Percentiles rank a stretch among this genome's conserved stretches.
These are phyloP conservation scores for Hydroisotoma schaefferi DNA, from an alignment of 2,888 invertebrate species.

Conservation along the genomic window DNA sequence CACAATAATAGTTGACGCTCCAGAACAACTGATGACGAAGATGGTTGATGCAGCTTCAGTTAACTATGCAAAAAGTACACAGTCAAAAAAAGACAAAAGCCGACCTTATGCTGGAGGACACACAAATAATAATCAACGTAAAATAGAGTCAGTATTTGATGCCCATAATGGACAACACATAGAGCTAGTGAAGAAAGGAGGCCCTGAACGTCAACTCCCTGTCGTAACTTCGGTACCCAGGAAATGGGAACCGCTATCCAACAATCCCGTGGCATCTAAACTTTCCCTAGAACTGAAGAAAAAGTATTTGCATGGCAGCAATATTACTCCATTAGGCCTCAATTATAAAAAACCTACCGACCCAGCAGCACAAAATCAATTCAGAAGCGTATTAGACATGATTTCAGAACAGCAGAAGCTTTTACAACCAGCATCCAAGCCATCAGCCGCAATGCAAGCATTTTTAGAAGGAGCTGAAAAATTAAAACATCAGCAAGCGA, in stretches of 20 bases:
- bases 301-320: constrained; percentile 73
- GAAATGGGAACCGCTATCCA: constrained; percentile 39
- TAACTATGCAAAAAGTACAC: constrained; percentile 28
- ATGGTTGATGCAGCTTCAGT: constrained; percentile 36
- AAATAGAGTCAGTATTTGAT: constrained; percentile 6
- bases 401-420: constrained; percentile 86
- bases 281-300: constrained; percentile 81
- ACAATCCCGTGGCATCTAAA: constrained; percentile 67
- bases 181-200: constrained; percentile 37
- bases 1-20: constrained; percentile 69
- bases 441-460: constrained; percentile 67
- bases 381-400: constrained; percentile 76
- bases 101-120: not conserved
- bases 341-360: constrained; percentile 69
- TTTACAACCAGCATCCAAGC: constrained; percentile 70
- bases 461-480: constrained; percentile 57
- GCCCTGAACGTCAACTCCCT: constrained; percentile 39
- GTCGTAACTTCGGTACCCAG: constrained; percentile 44
- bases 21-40: constrained; percentile 44
- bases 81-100: constrained; percentile 2
- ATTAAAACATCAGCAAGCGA: constrained; percentile 32
- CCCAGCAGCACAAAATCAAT: constrained; percentile 76
- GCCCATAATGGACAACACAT: constrained; percentile 30
- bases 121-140: not conserved
- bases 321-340: constrained; percentile 58